Percentiles rank a stretch among this genome's conserved stretches.
These are phyloP conservation scores for Mythimna pallens DNA, from an alignment of 2,888 invertebrate species.

Conservation along the genomic window DNA sequence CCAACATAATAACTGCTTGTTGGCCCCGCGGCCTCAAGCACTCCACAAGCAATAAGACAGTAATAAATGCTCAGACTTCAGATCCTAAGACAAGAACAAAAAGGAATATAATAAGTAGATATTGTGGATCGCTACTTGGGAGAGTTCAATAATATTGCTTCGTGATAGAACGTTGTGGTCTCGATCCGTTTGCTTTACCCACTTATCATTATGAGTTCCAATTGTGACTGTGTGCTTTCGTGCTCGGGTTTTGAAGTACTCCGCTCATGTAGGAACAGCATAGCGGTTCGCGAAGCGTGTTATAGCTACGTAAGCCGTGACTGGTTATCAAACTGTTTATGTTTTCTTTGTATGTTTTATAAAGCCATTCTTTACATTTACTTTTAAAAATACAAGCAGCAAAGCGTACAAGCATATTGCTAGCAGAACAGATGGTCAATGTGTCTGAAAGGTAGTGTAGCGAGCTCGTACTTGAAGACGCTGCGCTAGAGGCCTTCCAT, in stretches of 20 bases:
- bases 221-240: conserved; percentile 67
- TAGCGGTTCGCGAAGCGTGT: conserved; percentile 11
- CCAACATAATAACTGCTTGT: conserved; percentile 90
- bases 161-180: conserved; percentile 72
- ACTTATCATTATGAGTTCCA: conserved; percentile 73
- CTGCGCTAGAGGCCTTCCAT: no score
- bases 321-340: neutral
- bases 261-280: conserved; percentile 40
- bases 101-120: conserved; percentile 87
- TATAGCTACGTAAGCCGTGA: neutral
- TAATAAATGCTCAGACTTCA: conserved; percentile 89
- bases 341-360: no score
- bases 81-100: conserved; percentile 86
- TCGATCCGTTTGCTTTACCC: conserved; percentile 70
- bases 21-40: conserved; percentile 84
- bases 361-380: neutral
- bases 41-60: conserved; percentile 89
- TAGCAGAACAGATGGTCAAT: no score
- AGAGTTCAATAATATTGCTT: conserved; percentile 85
- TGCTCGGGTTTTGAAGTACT: conserved; percentile 65
- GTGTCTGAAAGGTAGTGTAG: no score
- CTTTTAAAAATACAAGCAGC: neutral
- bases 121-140: conserved; percentile 84
- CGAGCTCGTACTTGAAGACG: no score
- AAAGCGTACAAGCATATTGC: no score